phyloP scores from a whole-genome alignment of 2,888 invertebrate genomes.

The Schrankia costaestrigalis region DNA sequence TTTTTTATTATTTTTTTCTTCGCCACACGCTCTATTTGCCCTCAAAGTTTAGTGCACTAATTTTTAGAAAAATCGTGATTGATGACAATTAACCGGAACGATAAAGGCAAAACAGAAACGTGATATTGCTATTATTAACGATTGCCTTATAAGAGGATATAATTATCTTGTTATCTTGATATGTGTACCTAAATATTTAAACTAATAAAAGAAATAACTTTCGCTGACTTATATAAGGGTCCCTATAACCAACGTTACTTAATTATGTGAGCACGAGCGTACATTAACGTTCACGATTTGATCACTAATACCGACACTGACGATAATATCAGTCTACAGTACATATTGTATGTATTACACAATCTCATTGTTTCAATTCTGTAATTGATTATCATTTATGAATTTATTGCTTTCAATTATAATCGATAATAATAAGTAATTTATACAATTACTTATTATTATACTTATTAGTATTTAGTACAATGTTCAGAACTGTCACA shows the following conservation, averaged over 20 bases:
- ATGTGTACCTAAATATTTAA: slow-evolving; percentile 1
- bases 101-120: slow-evolving; percentile 27
- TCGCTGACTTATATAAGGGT: slow-evolving; percentile 27
- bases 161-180: background rate
- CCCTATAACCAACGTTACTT: slow-evolving; percentile 32
- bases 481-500: no score
- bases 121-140: slow-evolving; percentile 19
- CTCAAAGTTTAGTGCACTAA: slow-evolving; percentile 43
- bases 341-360: slow-evolving; percentile 47
- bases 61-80: slow-evolving; percentile 47
- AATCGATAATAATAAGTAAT: no score
- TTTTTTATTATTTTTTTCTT: slow-evolving; percentile 32
- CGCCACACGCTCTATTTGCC: slow-evolving; percentile 53
- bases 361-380: slow-evolving; percentile 51
- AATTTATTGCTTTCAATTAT: slow-evolving; percentile 36
- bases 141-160: slow-evolving; percentile 13
- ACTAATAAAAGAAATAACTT: slow-evolving; percentile 11
- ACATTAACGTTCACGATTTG: slow-evolving; percentile 62
- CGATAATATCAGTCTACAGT: slow-evolving; percentile 50
- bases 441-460: no score
- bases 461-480: no score
- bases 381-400: slow-evolving; percentile 44
- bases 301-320: slow-evolving; percentile 53
- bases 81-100: slow-evolving; percentile 43
- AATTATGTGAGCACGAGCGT: slow-evolving; percentile 67